Conservation (phyloP, 2,888 invertebrate genomes). For the Fissipunctia ypsillon region DNA sequence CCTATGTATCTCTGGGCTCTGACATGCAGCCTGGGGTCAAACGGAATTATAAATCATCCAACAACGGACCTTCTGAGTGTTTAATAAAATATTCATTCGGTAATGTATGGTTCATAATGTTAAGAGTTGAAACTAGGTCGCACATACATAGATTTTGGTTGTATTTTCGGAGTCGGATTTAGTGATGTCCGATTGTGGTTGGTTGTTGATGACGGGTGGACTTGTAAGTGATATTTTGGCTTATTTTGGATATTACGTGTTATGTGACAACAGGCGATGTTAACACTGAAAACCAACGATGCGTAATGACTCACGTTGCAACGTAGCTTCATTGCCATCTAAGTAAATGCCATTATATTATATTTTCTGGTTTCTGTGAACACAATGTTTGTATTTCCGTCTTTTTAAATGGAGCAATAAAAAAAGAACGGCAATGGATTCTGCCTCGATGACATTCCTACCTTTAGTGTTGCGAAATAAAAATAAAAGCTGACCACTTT, state of each 20-base stretch:
- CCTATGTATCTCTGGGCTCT: slow-evolving; percentile 58
- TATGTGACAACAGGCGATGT: background rate
- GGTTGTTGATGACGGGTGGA: background rate
- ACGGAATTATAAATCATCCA: slow-evolving; percentile 80
- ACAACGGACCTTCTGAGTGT: slow-evolving; percentile 69
- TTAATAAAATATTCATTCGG: slow-evolving; percentile 76
- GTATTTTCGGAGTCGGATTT: slow-evolving; percentile 18
- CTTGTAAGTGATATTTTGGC: background rate
- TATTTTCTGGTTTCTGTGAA: background rate
- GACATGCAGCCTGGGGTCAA: slow-evolving; percentile 70
- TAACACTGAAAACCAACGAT: background rate
- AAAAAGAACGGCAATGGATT: background rate
- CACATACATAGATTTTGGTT: slow-evolving; percentile 69
- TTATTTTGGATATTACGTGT: background rate
- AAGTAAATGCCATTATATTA: background rate
- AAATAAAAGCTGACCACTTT: too few relatives aligned
- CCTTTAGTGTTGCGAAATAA: too few relatives aligned
- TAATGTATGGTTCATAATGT: slow-evolving; percentile 68
- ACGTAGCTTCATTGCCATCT: background rate
- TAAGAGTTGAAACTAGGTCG: slow-evolving; percentile 74
- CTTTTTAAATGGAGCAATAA: background rate
- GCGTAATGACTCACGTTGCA: background rate
- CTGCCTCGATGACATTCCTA: background rate
- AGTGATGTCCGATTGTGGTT: slow-evolving; percentile 31
- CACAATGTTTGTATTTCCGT: background rate